phyloP scores from a whole-genome alignment of 30 jellyfish, hydroid and myxozoan genomes.

The Sanderia malayensis region DNA sequence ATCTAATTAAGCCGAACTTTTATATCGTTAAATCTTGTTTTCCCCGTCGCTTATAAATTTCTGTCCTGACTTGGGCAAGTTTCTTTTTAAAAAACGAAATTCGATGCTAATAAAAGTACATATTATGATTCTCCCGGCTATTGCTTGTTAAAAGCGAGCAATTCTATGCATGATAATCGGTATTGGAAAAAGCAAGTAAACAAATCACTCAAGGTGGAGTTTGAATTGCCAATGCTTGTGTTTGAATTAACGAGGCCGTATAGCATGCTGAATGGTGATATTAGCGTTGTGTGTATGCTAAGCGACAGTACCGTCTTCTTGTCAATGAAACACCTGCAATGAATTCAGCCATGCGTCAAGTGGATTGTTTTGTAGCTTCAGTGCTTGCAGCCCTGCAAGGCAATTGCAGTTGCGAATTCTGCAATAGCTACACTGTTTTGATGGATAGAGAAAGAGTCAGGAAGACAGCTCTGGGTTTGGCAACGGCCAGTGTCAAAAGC shows the following conservation, averaged over 20 bases:
- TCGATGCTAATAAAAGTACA: no score
- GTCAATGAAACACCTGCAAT: constrained; percentile 3
- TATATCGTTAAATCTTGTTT: no score
- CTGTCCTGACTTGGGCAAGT: not conserved
- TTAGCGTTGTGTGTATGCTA: not conserved
- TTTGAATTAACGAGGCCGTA: not conserved
- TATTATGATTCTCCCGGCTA: no score
- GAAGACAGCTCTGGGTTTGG: not conserved
- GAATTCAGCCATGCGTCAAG: constrained; percentile 1
- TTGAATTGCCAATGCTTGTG: not conserved
- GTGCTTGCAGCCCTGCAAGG: constrained; percentile 1
- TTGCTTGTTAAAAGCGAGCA: no score
- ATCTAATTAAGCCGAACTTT: not conserved
- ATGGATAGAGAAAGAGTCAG: not conserved
- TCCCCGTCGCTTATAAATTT: not conserved
- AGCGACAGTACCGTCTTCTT: not conserved
- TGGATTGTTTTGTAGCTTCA: not conserved
- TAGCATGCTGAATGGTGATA: not conserved
- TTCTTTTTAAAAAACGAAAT: not conserved
- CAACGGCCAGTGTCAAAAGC: not conserved
- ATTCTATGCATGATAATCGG: no score
- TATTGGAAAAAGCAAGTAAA: no score
- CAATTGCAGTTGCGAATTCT: no score
- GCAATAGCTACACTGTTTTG: no score
- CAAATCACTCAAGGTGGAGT: not conserved